Evolutionary conservation across 2,113 vertebrate species (phyloP).

Genomic region (Clarias gariepinus): DNA sequence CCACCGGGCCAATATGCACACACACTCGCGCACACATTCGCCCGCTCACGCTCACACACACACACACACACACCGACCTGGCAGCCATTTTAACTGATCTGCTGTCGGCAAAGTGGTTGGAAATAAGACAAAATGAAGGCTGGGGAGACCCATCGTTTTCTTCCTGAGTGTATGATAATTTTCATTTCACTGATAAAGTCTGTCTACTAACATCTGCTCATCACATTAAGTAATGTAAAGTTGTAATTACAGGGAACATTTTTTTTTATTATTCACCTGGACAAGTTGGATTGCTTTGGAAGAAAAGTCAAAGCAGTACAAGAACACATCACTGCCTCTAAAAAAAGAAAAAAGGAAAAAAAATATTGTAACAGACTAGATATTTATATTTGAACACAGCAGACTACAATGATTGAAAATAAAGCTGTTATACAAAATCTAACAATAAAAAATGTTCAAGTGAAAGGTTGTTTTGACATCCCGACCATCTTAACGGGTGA

Average conservation of each 20-base stretch:
- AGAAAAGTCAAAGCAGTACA: conserved; percentile 94
- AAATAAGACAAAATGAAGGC: conserved; percentile 40
- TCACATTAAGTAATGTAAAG: background rate
- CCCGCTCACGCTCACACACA: conserved; percentile 21
- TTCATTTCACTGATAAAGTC: conserved; percentile 18
- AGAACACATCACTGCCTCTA: conserved; percentile 76
- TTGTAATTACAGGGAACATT: conserved; percentile 1
- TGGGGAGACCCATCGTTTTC: background rate
- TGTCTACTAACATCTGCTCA: conserved; percentile 17
- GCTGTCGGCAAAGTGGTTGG: conserved; percentile 42
- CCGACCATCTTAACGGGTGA: background rate
- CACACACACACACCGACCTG: conserved; percentile 32
- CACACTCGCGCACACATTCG: background rate
- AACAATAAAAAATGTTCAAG: background rate
- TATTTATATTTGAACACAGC: background rate
- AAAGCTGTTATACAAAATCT: background rate
- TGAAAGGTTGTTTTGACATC: background rate
- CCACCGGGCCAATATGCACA: conserved; percentile 36
- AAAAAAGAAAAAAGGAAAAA: conserved; percentile 61
- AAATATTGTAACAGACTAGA: background rate
- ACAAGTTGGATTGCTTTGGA: conserved; percentile 82
- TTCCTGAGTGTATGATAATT: background rate
- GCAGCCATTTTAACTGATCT: conserved; percentile 54
- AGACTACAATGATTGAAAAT: background rate
- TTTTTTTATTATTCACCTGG: conserved; percentile 72